Percentiles rank a stretch among this genome's conserved stretches.
phyloP scores from a whole-genome alignment of 2,797 vertebrate genomes.

The Otus scops region DNA sequence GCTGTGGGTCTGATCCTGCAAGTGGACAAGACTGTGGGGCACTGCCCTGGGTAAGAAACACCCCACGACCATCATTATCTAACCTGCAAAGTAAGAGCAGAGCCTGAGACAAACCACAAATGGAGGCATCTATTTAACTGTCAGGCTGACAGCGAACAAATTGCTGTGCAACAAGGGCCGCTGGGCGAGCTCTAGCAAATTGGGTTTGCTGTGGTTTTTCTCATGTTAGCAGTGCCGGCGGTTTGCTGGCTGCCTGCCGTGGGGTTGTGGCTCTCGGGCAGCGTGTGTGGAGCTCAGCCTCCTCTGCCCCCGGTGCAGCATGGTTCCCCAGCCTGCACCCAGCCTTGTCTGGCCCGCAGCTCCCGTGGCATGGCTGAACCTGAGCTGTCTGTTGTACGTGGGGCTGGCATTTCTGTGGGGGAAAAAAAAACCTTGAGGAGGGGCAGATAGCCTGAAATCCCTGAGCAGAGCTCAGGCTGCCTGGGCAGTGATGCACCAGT shows the following conservation, averaged over 20 bases:
- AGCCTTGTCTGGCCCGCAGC: not conserved
- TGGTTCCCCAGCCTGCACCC: not conserved
- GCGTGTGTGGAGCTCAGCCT: fast-evolving
- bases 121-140: not conserved
- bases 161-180: not conserved
- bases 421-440: fast-evolving
- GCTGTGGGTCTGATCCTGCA: not conserved
- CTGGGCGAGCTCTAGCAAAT: not conserved
- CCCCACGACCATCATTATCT: fast-evolving
- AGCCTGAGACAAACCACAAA: not conserved
- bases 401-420: not conserved
- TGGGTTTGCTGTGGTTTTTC: not conserved
- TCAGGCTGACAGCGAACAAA: not conserved
- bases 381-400: not conserved
- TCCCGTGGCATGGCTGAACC: not conserved
- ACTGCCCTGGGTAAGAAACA: not conserved
- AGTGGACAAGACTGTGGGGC: not conserved
- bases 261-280: not conserved
- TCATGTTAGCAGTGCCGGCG: not conserved
- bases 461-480: not conserved
- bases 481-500: not conserved
- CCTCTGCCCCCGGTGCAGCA: not conserved
- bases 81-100: not conserved
- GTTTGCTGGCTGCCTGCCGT: not conserved
- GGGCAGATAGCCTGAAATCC: not conserved